Conservation (phyloP, 2,797 vertebrate genomes). For the Cryptoprocta ferox region DNA sequence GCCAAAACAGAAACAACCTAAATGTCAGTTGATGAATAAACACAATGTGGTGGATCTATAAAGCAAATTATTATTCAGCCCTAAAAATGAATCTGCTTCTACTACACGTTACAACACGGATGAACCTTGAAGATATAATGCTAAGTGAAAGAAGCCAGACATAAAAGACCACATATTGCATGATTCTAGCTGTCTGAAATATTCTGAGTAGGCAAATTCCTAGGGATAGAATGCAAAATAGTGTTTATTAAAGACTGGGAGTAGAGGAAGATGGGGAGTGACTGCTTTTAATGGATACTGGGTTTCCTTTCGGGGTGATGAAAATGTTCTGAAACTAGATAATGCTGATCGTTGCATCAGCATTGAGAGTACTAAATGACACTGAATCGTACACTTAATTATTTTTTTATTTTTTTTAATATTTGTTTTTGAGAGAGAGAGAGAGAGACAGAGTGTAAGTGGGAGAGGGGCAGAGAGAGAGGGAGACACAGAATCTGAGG, state of each 20-base stretch:
- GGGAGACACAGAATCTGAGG: too few relatives aligned
- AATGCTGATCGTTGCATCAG: not conserved
- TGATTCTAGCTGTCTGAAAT: not conserved
- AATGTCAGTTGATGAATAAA: not conserved
- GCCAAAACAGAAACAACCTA: not conserved
- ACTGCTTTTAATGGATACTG: not conserved
- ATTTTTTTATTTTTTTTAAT: too few relatives aligned
- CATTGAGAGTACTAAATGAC: not conserved
- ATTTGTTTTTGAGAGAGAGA: too few relatives aligned
- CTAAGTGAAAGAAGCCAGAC: not conserved
- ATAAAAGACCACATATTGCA: not conserved
- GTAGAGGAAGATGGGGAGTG: not conserved
- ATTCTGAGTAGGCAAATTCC: not conserved
- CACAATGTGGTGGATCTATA: not conserved
- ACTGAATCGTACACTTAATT: not conserved
- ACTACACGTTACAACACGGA: not conserved
- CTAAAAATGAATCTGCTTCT: not conserved
- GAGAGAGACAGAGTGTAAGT: too few relatives aligned
- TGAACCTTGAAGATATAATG: not conserved
- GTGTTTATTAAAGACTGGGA: not conserved
- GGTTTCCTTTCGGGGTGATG: not conserved
- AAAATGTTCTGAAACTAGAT: not conserved
- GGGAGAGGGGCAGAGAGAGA: too few relatives aligned
- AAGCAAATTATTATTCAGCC: not conserved
- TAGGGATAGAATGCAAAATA: not conserved